These are phyloP conservation scores for Spea multiplicata DNA, from an alignment of 2,113 vertebrate genomes.

Conservation along the genomic window DNA sequence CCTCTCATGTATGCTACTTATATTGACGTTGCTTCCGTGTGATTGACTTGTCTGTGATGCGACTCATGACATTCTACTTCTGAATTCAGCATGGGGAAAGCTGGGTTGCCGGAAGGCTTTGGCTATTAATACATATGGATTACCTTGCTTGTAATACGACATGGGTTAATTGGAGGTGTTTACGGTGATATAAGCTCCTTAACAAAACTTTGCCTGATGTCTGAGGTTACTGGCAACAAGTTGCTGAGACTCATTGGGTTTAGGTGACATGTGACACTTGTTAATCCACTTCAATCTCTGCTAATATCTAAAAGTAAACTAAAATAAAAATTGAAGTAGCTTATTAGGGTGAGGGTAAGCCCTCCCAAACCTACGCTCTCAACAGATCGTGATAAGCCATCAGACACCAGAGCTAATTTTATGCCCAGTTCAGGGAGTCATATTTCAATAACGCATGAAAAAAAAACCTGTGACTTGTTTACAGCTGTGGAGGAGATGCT, in stretches of 20 bases:
- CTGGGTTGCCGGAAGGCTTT: no score
- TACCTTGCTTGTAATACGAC: not conserved
- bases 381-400: slow-evolving; percentile 4
- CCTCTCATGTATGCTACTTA: no score
- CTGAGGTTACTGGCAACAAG: slow-evolving; percentile 5
- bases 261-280: not conserved
- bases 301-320: slow-evolving; percentile 34
- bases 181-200: slow-evolving; percentile 16
- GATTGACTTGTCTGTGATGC: no score
- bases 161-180: slow-evolving; percentile 20
- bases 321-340: not conserved
- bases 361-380: not conserved
- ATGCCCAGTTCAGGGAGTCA: slow-evolving; percentile 24
- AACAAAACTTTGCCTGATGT: slow-evolving; percentile 8
- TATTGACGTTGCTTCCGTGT: no score
- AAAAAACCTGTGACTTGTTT: slow-evolving; percentile 43
- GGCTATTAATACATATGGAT: not conserved
- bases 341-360: slow-evolving; percentile 6
- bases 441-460: slow-evolving; percentile 41
- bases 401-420: slow-evolving; percentile 18
- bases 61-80: no score
- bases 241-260: slow-evolving; percentile 13
- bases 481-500: slow-evolving; percentile 5
- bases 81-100: no score
- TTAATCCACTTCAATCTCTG: slow-evolving; percentile 38